A percentile compares a stretch with the other conserved stretches of the same genome.
Evolutionary conservation across 2,888 invertebrate species (phyloP).

Genomic region (Nephrotoma appendiculata): DNA sequence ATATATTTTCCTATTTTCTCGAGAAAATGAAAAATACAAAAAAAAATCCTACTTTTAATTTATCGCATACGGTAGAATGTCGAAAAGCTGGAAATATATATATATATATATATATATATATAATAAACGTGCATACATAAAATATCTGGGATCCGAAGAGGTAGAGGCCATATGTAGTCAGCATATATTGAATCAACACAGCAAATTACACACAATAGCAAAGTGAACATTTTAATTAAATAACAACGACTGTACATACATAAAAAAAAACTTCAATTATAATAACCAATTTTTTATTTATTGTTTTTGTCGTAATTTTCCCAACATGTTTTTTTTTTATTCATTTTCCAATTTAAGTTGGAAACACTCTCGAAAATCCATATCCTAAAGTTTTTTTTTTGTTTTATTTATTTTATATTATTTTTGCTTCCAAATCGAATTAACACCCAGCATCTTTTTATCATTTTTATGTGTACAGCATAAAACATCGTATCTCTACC

Average conservation of each 20-base stretch:
- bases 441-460: neutral
- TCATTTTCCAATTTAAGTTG: conserved; percentile 1
- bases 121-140: neutral
- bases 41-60: neutral
- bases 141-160: neutral
- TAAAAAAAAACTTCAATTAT: neutral
- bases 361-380: neutral
- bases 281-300: conserved; percentile 4
- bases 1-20: neutral
- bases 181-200: neutral
- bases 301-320: neutral
- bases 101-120: neutral
- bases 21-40: neutral
- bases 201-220: neutral
- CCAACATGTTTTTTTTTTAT: neutral
- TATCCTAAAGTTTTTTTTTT: neutral
- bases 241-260: neutral
- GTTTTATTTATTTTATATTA: neutral
- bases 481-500: neutral
- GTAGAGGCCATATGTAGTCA: neutral
- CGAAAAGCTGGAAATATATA: neutral
- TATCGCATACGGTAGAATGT: neutral
- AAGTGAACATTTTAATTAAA: neutral
- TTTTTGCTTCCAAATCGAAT: neutral
- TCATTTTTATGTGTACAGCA: neutral